phyloP scores from a whole-genome alignment of 2,113 vertebrate species.

The Coregonus clupeaformis region DNA sequence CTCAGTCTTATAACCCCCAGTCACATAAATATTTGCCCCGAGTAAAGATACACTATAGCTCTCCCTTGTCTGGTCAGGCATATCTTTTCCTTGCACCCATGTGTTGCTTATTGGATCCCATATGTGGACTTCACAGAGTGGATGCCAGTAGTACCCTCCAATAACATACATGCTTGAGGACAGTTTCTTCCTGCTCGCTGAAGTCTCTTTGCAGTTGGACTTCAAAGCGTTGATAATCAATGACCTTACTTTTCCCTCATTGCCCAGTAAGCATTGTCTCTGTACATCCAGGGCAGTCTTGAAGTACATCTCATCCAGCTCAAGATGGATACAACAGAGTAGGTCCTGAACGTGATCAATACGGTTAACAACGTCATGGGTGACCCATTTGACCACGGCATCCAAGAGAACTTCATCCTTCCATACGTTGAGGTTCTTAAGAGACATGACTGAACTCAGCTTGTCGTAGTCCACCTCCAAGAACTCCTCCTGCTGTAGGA shows the following conservation, averaged over 20 bases:
- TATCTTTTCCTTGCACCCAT: slow-evolving; percentile 89
- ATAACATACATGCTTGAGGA: slow-evolving; percentile 88
- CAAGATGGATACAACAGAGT: slow-evolving; percentile 77
- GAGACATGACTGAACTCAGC: slow-evolving; percentile 68
- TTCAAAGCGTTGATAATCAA: slow-evolving; percentile 76
- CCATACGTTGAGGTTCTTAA: slow-evolving; percentile 60
- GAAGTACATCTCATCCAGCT: slow-evolving; percentile 83
- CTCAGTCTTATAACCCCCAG: slow-evolving; percentile 90
- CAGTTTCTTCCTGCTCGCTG: slow-evolving; percentile 69
- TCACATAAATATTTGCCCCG: slow-evolving; percentile 74
- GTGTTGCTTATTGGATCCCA: slow-evolving; percentile 88
- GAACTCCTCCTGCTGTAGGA: slow-evolving; percentile 92
- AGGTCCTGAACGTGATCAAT: slow-evolving; percentile 76
- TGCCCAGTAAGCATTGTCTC: slow-evolving; percentile 67
- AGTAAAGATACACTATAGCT: slow-evolving; percentile 84
- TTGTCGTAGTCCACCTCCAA: slow-evolving; percentile 80
- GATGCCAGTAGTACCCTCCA: slow-evolving; percentile 98
- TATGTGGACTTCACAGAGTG: slow-evolving; percentile 90
- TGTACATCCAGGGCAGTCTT: slow-evolving; percentile 78
- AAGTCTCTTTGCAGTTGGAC: slow-evolving; percentile 64
- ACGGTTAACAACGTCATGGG: slow-evolving; percentile 79
- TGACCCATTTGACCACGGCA: slow-evolving; percentile 85
- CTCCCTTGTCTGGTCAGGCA: slow-evolving; percentile 89
- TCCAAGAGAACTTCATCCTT: slow-evolving; percentile 83
- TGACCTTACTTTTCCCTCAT: slow-evolving; percentile 77